Conservation (phyloP, 2,797 vertebrate genomes). For the Carcharodon carcharias region DNA sequence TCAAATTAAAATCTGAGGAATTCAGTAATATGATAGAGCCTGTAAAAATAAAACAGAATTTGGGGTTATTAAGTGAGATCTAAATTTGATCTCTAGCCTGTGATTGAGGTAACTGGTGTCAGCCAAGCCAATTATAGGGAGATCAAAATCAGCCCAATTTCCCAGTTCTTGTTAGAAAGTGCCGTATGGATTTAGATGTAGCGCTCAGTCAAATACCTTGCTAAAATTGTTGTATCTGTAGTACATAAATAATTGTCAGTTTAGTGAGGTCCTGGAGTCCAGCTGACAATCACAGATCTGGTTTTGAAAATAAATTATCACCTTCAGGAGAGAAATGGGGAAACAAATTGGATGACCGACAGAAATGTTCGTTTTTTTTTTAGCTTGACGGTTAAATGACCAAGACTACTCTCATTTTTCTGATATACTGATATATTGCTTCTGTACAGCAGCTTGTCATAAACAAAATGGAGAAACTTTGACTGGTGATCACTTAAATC, state of each 20-base stretch:
- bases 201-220: not conserved
- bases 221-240: not conserved
- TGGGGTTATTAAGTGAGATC: not conserved
- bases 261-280: too few species aligned
- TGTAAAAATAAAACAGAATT: not conserved
- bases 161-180: not conserved
- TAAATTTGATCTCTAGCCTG: not conserved
- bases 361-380: not conserved
- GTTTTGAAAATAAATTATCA: not conserved
- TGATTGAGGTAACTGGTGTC: not conserved
- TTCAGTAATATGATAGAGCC: too few species aligned
- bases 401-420: not conserved
- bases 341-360: too few species aligned
- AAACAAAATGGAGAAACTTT: not conserved
- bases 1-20: not conserved
- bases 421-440: not conserved
- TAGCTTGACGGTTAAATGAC: not conserved
- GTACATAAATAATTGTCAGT: not conserved
- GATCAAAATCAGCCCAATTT: not conserved
- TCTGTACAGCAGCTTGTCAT: not conserved
- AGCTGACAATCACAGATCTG: not conserved
- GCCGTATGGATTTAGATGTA: not conserved
- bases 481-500: conserved; percentile 6
- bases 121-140: not conserved
- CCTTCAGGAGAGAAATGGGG: not conserved